phyloP scores from a whole-genome alignment of 2,888 invertebrate genomes.

The Acrobasis suavella region DNA sequence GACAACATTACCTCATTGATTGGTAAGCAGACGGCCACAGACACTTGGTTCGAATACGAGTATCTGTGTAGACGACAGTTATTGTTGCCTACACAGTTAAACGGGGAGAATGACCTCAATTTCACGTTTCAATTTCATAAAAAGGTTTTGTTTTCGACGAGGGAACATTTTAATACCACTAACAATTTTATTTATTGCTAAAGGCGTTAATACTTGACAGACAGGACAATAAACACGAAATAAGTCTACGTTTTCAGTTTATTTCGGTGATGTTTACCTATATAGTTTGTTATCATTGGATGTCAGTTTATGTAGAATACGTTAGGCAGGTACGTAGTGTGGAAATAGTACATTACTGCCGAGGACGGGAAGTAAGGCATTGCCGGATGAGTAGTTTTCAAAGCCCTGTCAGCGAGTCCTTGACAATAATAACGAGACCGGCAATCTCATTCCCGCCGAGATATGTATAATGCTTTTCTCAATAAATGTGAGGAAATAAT shows the following conservation, averaged over 20 bases:
- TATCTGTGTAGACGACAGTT: slow-evolving; percentile 18
- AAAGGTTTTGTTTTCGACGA: slow-evolving; percentile 1
- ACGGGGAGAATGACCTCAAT: slow-evolving; percentile 17
- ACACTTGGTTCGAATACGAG: neutral
- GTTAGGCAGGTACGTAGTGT: too few relatives aligned
- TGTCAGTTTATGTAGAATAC: neutral
- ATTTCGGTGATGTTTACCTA: neutral
- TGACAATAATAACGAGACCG: too few relatives aligned
- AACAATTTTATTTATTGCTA: neutral
- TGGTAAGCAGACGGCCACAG: neutral
- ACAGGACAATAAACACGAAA: neutral
- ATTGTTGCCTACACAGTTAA: slow-evolving; percentile 3
- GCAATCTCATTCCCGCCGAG: too few relatives aligned
- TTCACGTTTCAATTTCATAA: slow-evolving; percentile 12
- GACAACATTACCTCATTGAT: neutral
- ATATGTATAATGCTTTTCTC: too few relatives aligned
- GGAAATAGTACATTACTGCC: too few relatives aligned
- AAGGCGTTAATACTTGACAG: neutral
- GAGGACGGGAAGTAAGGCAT: too few relatives aligned
- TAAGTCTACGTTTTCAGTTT: neutral
- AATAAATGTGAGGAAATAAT: too few relatives aligned
- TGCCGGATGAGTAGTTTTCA: too few relatives aligned
- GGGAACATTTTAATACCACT: neutral
- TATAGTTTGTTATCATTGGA: neutral
- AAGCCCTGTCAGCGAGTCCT: too few relatives aligned